Evolutionary conservation across 2,888 invertebrate species (phyloP), one percentile per base, ranked within the genome.

Genomic region (Dryobotodes eremita): DNA sequence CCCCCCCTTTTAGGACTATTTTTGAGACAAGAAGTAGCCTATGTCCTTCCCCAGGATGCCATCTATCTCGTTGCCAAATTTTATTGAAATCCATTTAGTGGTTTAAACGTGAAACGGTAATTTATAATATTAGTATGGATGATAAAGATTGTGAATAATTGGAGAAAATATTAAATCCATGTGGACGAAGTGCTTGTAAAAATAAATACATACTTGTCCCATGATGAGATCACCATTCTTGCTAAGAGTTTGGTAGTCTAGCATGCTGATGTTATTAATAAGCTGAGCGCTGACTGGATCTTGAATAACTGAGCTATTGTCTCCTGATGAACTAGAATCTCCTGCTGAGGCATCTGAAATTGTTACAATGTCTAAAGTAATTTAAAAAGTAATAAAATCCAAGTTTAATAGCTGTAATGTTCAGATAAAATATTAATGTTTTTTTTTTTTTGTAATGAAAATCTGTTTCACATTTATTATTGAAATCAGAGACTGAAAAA

Each of bases 221-320:
- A 95, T 92, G 69, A 97, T 95, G 57, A 96, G 92, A 79, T 97
- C 96, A 48, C 95, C 95, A 91, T 97, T 97, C 89, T 97, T 97
- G 89, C 97, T 97, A 2, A 97, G 91, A 8, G 97, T 97, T 83
- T 97, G 96, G 80, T 97, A 97, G 83, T 97, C 97, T 80, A 97
- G 85, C 97, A 97, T 97, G 85, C 97, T 97, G 65, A 97, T 97
- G 80, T 97, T 97, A 86, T 97, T 97, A 57, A 97, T 97, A 68
- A 97, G 92, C 84, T 97, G 97, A n/a, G 97, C 97, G 84, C 97
- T 97, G 55, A 97, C 97, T 61, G 97, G 97, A 86, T 97, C 97
- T 86, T 95, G 97, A 20, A 95, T 96, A 69, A 97, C 96, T 2
- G 97, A 97, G 84, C 95, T 97, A 0, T 97, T 97, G 84, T 97